These are phyloP conservation scores for Eurypyga helias DNA, from an alignment of 2,113 vertebrate species.

Conservation along the genomic window DNA sequence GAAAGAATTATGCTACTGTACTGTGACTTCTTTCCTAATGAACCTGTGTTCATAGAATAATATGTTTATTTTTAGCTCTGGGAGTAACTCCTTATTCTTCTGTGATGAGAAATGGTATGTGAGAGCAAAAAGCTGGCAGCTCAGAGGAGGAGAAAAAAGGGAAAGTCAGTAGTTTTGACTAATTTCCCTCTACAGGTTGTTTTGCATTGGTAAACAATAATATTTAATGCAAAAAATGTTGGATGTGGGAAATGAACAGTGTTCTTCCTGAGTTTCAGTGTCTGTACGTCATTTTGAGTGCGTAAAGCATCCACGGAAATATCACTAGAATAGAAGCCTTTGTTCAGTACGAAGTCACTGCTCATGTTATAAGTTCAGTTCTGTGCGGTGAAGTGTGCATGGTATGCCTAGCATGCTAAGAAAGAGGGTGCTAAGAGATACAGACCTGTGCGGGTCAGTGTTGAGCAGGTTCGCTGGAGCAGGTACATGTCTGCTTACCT, in stretches of 20 bases:
- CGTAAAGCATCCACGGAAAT: neutral
- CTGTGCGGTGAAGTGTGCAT: neutral
- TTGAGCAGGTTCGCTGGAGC: neutral
- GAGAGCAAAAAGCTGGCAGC: neutral
- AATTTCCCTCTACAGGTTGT: neutral
- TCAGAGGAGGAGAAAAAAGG: neutral
- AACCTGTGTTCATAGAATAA: neutral
- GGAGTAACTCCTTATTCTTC: neutral
- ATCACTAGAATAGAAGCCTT: neutral
- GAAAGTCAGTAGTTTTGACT: neutral
- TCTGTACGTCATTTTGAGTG: neutral
- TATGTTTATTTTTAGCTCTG: constrained; percentile 2
- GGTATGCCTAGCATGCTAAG: neutral
- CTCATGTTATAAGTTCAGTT: neutral
- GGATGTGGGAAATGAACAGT: neutral
- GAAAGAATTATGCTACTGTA: neutral
- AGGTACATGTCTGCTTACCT: neutral
- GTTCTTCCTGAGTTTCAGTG: neutral
- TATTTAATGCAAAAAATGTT: neutral
- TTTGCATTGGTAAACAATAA: neutral
- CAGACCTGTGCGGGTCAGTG: neutral
- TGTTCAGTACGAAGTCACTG: neutral
- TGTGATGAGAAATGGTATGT: neutral
- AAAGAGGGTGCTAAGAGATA: neutral
- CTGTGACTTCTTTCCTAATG: neutral